Evolutionary conservation across 2,797 vertebrate genomes (phyloP).

Genomic region (Falco naumanni): DNA sequence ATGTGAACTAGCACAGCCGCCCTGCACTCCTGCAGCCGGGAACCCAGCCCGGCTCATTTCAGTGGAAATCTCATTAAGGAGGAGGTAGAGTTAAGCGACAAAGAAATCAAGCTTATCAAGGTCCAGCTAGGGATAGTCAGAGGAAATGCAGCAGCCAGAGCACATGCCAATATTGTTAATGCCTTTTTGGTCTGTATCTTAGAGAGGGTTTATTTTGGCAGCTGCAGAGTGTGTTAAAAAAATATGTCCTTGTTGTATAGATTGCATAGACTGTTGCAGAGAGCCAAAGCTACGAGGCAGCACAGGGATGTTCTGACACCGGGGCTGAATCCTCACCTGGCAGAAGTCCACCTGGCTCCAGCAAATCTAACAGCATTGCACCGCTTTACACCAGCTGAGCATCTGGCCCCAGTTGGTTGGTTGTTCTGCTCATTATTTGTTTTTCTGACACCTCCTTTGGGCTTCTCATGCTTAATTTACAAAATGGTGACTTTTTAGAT

Average conservation of each 20-base stretch:
- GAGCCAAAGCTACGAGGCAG: not conserved
- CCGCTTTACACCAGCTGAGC: not conserved
- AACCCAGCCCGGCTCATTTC: not conserved
- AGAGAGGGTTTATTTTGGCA: constrained; percentile 35
- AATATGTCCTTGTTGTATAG: not conserved
- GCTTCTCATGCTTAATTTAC: not conserved
- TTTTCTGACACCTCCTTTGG: not conserved
- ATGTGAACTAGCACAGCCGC: not conserved
- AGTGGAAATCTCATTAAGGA: not conserved
- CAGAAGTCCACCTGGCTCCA: not conserved
- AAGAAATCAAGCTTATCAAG: constrained; percentile 4
- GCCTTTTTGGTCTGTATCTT: constrained; percentile 22
- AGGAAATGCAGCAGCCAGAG: not conserved
- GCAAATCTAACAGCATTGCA: not conserved
- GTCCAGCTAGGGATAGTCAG: not conserved
- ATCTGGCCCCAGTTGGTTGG: not conserved
- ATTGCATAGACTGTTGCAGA: not conserved
- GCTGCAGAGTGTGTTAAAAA: not conserved
- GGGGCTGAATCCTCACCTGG: not conserved
- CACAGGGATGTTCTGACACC: not conserved
- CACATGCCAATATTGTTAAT: constrained; percentile 6
- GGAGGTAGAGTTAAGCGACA: not conserved
- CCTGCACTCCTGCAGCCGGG: rapidly evolving
- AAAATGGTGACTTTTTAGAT: not conserved
- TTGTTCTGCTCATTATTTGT: not conserved